These are phyloP conservation scores for Polylopha cassiicola DNA, from an alignment of 2,888 invertebrate species.

Conservation along the genomic window DNA sequence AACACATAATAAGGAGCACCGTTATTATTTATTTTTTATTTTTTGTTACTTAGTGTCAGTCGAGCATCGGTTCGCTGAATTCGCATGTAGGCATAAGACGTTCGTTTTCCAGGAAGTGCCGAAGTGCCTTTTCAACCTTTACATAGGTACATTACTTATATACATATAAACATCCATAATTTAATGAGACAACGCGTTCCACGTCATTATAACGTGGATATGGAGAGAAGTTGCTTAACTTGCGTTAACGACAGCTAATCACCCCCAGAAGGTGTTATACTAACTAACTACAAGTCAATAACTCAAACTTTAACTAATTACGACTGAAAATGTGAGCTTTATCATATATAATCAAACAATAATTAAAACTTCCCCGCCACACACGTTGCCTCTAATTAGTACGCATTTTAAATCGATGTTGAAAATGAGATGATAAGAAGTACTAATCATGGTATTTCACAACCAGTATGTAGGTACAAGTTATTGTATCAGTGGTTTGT, in stretches of 20 bases:
- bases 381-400: conserved; percentile 6
- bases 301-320: conserved; percentile 50
- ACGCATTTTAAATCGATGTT: conserved; percentile 10
- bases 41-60: no score
- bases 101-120: no score
- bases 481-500: no score
- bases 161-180: no score
- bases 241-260: conserved; percentile 33
- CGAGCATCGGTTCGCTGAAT: no score
- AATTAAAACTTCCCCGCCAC: conserved; percentile 36
- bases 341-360: conserved; percentile 41
- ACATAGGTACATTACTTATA: no score
- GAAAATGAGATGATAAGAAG: conserved; percentile 5
- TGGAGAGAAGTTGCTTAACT: conserved; percentile 17
- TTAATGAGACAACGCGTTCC: background rate
- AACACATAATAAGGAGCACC: no score
- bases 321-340: conserved; percentile 33
- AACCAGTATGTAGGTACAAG: no score
- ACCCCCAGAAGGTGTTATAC: conserved; percentile 28
- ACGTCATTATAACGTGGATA: conserved; percentile 3
- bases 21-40: no score
- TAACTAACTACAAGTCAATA: conserved; percentile 43
- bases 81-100: no score
- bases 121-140: no score
- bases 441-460: conserved; percentile 3